Conservation (phyloP, 2,888 invertebrate species). For the Steinernema hermaphroditum region DNA sequence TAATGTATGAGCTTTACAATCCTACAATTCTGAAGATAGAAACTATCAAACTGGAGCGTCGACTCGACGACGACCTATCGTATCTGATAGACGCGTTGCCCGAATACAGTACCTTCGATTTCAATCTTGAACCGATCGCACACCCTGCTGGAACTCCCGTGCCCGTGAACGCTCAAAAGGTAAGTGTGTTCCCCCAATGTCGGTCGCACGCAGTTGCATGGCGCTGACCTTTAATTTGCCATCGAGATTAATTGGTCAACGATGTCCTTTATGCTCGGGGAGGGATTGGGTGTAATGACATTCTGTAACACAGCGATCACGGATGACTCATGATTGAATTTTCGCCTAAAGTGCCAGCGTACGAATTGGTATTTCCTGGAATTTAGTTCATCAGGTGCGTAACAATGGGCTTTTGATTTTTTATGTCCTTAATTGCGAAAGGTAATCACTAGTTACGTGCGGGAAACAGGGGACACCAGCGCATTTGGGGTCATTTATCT, state of each 20-base stretch:
- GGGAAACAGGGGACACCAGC: too few relatives aligned
- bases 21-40: slow-evolving; percentile 87
- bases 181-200: slow-evolving; percentile 43
- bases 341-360: too few relatives aligned
- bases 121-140: slow-evolving; percentile 85
- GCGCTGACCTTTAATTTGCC: not conserved
- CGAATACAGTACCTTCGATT: slow-evolving; percentile 87
- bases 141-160: slow-evolving; percentile 77
- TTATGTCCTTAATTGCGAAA: too few relatives aligned
- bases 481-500: not conserved
- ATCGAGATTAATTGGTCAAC: not conserved
- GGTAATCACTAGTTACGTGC: too few relatives aligned
- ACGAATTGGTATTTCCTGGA: too few relatives aligned
- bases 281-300: too few relatives aligned
- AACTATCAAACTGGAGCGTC: slow-evolving; percentile 86
- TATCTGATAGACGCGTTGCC: slow-evolving; percentile 82
- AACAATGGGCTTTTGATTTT: too few relatives aligned
- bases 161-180: slow-evolving; percentile 75
- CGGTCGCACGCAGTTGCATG: slow-evolving; percentile 14
- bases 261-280: too few relatives aligned
- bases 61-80: slow-evolving; percentile 83
- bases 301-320: too few relatives aligned
- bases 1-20: slow-evolving; percentile 86
- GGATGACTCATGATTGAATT: too few relatives aligned
- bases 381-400: too few relatives aligned